These are phyloP conservation scores for Drosophila tropicalis DNA, from an alignment of 1,140 invertebrate genomes.

Conservation along the genomic window DNA sequence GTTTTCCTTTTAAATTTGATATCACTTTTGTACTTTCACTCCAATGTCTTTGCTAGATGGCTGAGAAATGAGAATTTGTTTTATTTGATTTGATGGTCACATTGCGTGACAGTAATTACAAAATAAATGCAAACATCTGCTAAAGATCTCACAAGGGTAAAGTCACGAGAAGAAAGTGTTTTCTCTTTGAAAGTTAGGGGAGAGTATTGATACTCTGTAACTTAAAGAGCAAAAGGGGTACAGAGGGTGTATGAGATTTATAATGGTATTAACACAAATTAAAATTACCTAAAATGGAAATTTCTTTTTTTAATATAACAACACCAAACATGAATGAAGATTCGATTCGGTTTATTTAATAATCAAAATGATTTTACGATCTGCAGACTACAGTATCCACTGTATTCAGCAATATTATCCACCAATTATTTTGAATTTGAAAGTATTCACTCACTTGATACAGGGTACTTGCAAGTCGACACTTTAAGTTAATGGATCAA, in stretches of 20 bases:
- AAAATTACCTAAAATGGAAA: too few species aligned
- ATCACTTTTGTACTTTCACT: constrained; percentile 31
- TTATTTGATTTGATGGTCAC: constrained; percentile 79
- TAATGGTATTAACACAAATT: too few species aligned
- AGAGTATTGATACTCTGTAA: constrained; percentile 18
- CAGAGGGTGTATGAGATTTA: too few species aligned
- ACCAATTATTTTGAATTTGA: too few species aligned
- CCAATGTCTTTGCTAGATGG: background rate
- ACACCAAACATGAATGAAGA: too few species aligned
- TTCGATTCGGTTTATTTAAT: too few species aligned
- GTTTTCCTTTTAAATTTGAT: constrained; percentile 31
- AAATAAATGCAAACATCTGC: constrained; percentile 80
- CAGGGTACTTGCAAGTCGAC: background rate
- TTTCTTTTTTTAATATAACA: too few species aligned
- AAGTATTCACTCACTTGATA: constrained; percentile 1
- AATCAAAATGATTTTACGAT: too few species aligned
- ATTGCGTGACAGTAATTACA: constrained; percentile 80
- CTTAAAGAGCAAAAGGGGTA: background rate
- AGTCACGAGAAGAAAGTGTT: constrained; percentile 46
- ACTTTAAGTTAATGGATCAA: background rate
- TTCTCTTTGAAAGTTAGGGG: constrained; percentile 23
- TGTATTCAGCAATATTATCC: too few species aligned
- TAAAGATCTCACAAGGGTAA: constrained; percentile 51
- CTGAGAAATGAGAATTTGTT: constrained; percentile 57
- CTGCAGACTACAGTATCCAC: too few species aligned